phyloP scores from a whole-genome alignment of 2,888 invertebrate species.

The Morpho achilles region DNA sequence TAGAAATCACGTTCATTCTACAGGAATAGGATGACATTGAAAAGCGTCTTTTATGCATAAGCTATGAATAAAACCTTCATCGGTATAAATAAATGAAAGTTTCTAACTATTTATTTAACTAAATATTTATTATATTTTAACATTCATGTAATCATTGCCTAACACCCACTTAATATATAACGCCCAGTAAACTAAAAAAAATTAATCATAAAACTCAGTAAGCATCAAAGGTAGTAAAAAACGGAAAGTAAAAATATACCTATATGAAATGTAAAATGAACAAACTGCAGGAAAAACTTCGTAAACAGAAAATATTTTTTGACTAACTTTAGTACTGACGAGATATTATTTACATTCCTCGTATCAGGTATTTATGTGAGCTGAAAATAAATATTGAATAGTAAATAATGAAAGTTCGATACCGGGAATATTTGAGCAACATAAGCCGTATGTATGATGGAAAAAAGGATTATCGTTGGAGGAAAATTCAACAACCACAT shows the following conservation, averaged over 20 bases:
- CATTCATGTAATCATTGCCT: too few species aligned
- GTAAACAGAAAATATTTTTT: conserved; percentile 21
- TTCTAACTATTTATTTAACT: too few species aligned
- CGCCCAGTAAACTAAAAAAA: neutral
- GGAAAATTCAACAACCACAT: conserved; percentile 27
- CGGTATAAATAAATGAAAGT: too few species aligned
- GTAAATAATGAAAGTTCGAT: conserved; percentile 22
- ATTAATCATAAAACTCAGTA: conserved; percentile 11
- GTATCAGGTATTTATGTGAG: conserved; percentile 18
- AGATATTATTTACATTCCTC: conserved; percentile 24
- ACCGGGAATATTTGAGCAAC: conserved; percentile 17
- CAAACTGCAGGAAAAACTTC: conserved; percentile 17
- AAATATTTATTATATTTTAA: too few species aligned
- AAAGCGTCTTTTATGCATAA: too few species aligned
- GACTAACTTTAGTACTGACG: conserved; percentile 18
- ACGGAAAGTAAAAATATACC: conserved; percentile 5
- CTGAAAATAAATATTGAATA: conserved; percentile 18
- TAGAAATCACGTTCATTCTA: too few species aligned
- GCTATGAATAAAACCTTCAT: too few species aligned
- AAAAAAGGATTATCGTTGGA: conserved; percentile 22
- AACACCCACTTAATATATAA: conserved; percentile 5
- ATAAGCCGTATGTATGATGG: conserved; percentile 19
- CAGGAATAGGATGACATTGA: too few species aligned
- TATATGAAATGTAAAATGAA: conserved; percentile 6
- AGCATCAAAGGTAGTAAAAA: conserved; percentile 16